Evolutionary conservation across 1,140 invertebrate genomes (phyloP).

Genomic region (Drosophila fuyamai): DNA sequence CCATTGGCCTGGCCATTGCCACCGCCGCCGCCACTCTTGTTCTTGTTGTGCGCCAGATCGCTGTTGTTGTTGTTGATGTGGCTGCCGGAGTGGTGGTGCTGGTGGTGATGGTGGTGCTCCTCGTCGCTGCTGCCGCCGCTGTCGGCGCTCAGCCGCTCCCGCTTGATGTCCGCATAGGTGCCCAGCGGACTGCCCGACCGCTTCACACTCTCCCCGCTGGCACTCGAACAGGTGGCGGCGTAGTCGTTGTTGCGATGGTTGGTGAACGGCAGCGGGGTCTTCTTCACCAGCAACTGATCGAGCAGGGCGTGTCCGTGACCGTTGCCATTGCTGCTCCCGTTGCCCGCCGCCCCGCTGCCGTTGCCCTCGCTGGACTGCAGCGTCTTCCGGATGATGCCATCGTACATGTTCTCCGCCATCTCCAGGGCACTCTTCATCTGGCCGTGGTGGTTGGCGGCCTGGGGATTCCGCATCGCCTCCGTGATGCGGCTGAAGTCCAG

Average conservation of each 20-base stretch:
- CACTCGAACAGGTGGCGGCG: conserved; percentile 48
- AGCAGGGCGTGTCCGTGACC: conserved; percentile 87
- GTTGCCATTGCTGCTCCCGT: conserved; percentile 70
- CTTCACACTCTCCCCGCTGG: conserved; percentile 53
- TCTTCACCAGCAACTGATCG: conserved; percentile 90
- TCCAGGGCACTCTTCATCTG: conserved; percentile 84
- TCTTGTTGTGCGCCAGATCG: conserved; percentile 73
- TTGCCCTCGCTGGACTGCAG: conserved; percentile 80
- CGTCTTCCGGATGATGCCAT: conserved; percentile 92
- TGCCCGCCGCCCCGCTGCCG: conserved; percentile 6
- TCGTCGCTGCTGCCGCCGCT: conserved; percentile 67
- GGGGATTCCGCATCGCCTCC: conserved; percentile 83
- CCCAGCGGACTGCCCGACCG: conserved; percentile 73
- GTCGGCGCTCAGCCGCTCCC: conserved; percentile 69
- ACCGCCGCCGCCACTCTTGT: conserved; percentile 50
- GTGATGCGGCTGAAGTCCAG: conserved; percentile 88
- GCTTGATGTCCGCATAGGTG: conserved; percentile 72
- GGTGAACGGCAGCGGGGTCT: conserved; percentile 85
- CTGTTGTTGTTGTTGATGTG: conserved; percentile 63
- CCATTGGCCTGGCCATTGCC: conserved; percentile 25
- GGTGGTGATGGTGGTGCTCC: conserved; percentile 31
- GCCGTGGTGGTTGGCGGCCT: conserved; percentile 72
- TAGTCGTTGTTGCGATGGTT: conserved; percentile 75
- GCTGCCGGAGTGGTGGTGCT: conserved; percentile 14
- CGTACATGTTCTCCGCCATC: conserved; percentile 87